These are phyloP conservation scores for Microvelia longipes DNA, from an alignment of 1,140 invertebrate genomes.

Conservation along the genomic window DNA sequence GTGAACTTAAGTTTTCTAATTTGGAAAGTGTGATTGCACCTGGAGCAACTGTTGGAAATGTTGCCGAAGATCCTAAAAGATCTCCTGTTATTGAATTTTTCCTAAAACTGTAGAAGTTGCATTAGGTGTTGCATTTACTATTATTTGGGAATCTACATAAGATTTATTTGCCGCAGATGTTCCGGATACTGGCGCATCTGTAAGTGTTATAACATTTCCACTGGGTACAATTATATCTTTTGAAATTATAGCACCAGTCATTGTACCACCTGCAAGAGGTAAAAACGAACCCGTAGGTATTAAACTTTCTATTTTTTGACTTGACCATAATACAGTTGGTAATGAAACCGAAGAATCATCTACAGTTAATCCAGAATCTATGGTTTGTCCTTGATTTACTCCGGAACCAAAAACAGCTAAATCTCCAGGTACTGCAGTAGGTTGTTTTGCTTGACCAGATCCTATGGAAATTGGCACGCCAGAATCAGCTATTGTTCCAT, in stretches of 20 bases:
- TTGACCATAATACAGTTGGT: background rate
- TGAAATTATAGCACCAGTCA: background rate
- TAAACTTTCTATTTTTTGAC: background rate
- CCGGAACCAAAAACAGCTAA: background rate
- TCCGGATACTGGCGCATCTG: background rate
- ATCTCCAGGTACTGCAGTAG: background rate
- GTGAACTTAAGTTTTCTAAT: background rate
- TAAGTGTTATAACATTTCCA: background rate
- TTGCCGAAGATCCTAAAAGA: background rate
- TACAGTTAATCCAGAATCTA: background rate
- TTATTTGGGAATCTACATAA: background rate
- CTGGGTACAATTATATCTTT: background rate
- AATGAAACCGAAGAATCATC: background rate
- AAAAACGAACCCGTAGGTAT: background rate
- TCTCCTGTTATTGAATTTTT: background rate
- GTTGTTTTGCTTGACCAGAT: background rate
- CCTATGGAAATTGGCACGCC: background rate
- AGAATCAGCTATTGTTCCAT: background rate
- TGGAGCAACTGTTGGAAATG: background rate
- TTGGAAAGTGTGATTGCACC: background rate
- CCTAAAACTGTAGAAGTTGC: background rate
- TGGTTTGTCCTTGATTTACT: background rate
- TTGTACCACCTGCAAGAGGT: background rate
- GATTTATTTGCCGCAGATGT: background rate
- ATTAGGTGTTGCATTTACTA: background rate